Conservation (phyloP, 2,797 vertebrate species). For the Loriculus beryllinus region DNA sequence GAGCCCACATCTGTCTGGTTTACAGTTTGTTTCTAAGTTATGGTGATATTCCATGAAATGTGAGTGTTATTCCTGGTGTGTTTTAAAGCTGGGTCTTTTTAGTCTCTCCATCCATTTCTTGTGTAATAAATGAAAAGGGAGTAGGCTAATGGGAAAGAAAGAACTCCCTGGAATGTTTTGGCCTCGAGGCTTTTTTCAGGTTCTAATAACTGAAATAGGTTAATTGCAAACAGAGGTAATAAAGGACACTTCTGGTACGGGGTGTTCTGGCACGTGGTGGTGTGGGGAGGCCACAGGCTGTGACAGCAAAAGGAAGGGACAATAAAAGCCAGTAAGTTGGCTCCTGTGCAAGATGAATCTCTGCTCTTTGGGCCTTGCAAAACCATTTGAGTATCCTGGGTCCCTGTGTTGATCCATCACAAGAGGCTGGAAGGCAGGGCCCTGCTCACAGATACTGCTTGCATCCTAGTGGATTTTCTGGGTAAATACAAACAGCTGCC, state of each 20-base stretch:
- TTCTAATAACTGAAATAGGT: neutral
- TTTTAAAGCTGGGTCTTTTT: neutral
- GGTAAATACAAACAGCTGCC: neutral
- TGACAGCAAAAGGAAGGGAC: neutral
- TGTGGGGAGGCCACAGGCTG: neutral
- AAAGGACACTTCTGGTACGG: neutral
- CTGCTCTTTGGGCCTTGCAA: constrained; percentile 23
- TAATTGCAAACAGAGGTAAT: constrained; percentile 3
- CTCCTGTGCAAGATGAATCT: constrained; percentile 1
- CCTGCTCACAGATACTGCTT: neutral
- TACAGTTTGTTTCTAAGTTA: rapidly evolving
- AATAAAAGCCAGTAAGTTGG: neutral
- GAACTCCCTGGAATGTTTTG: constrained; percentile 56
- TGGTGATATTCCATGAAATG: rapidly evolving
- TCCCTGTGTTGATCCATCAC: neutral
- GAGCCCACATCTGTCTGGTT: neutral
- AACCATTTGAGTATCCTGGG: neutral
- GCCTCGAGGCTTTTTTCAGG: constrained; percentile 1
- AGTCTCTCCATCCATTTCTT: neutral
- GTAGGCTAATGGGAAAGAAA: constrained; percentile 10
- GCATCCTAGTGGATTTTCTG: constrained; percentile 21
- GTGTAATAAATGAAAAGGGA: neutral
- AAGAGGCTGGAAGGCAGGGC: constrained; percentile 8
- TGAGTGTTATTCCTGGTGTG: neutral
- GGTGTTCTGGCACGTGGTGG: constrained; percentile 1